Evolutionary conservation across 2,113 vertebrate genomes (phyloP).

Genomic region (Copsychus sechellarum): DNA sequence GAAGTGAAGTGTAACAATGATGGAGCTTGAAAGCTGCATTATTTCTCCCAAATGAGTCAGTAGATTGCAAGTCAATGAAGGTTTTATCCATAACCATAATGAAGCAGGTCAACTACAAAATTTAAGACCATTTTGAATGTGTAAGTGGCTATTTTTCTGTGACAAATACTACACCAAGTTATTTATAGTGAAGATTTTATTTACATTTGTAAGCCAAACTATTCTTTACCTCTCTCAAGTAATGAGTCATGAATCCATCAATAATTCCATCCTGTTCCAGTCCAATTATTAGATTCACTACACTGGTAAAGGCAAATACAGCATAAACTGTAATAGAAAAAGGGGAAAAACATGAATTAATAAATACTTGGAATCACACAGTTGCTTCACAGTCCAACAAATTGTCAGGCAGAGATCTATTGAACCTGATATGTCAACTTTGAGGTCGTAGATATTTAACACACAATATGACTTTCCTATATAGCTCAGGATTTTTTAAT

Average conservation of each 20-base stretch:
- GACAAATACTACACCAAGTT: background rate
- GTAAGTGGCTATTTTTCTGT: background rate
- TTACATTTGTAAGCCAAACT: background rate
- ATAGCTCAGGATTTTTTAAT: background rate
- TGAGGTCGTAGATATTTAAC: background rate
- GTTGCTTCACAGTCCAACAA: background rate
- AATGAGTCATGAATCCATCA: slow-evolving; percentile 93
- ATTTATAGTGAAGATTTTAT: background rate
- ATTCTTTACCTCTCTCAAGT: slow-evolving; percentile 85
- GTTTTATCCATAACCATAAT: no score
- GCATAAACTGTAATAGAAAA: slow-evolving; percentile 81
- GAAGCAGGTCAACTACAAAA: background rate
- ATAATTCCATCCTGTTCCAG: slow-evolving; percentile 94
- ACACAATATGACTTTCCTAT: background rate
- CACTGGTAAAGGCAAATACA: slow-evolving; percentile 87
- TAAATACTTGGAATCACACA: background rate
- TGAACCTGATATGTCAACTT: background rate
- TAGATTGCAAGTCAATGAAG: background rate
- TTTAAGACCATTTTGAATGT: background rate
- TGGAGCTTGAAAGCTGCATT: background rate
- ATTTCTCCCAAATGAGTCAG: background rate
- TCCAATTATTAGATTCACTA: slow-evolving; percentile 91
- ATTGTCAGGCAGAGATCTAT: background rate
- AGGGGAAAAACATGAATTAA: background rate
- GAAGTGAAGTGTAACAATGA: background rate